A percentile compares a stretch with the other conserved stretches of the same genome.
These are phyloP conservation scores for Actias luna DNA, from an alignment of 2,888 invertebrate species.

Conservation along the genomic window DNA sequence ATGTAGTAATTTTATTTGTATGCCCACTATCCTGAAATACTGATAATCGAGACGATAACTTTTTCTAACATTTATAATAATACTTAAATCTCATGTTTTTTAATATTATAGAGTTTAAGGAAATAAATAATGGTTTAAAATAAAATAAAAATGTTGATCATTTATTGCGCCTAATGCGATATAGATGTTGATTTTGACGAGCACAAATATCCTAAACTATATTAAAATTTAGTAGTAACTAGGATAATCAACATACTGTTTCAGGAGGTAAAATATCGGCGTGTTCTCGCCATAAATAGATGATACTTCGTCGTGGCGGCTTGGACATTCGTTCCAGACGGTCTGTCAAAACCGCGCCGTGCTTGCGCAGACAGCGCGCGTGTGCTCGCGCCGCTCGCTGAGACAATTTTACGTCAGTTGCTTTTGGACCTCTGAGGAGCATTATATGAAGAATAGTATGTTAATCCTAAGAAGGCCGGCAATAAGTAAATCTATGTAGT, in stretches of 20 bases:
- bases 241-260: slow-evolving; percentile 43
- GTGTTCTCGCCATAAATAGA: slow-evolving; percentile 65
- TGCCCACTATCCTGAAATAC: no score
- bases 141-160: no score
- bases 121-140: no score
- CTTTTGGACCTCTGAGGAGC: slow-evolving; percentile 58
- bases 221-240: neutral
- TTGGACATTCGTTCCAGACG: slow-evolving; percentile 64
- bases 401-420: slow-evolving; percentile 60
- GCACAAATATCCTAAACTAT: no score
- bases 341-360: slow-evolving; percentile 63
- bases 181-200: no score
- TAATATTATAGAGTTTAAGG: no score
- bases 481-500: no score
- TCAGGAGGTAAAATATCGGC: slow-evolving; percentile 56
- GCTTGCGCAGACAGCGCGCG: slow-evolving; percentile 57
- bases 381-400: slow-evolving; percentile 49
- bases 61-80: no score
- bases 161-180: no score
- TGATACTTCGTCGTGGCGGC: slow-evolving; percentile 56
- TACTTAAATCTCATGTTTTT: no score
- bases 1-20: no score
- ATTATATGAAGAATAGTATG: neutral
- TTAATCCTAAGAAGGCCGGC: neutral
- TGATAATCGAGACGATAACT: no score